Percentiles rank a stretch among this genome's conserved stretches.
Conservation (phyloP, 2,113 vertebrate species). For the Octodon degus region DNA sequence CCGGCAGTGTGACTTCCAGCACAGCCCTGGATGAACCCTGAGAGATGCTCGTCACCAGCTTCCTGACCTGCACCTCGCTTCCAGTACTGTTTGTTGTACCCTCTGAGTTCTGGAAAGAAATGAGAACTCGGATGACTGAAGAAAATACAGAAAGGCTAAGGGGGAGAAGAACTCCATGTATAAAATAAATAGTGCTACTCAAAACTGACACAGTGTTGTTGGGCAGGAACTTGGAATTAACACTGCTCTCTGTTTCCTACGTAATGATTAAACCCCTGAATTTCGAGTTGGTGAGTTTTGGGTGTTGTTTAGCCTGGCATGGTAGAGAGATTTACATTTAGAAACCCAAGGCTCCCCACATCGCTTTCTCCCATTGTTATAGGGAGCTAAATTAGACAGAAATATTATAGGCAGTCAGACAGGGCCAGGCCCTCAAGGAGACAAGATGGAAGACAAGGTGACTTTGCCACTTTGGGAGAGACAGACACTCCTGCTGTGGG, state of each 20-base stretch:
- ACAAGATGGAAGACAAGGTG: too few species aligned
- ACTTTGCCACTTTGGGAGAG: too few species aligned
- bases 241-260: background rate
- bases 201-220: accelerated
- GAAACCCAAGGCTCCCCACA: background rate
- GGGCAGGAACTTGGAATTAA: background rate
- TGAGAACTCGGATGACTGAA: background rate
- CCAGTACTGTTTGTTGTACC: accelerated
- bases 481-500: too few species aligned
- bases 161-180: background rate
- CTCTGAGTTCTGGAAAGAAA: background rate
- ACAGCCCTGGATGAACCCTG: background rate
- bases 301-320: accelerated
- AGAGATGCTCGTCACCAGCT: background rate
- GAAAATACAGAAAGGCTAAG: too few species aligned
- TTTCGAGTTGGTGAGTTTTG: background rate
- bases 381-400: too few species aligned
- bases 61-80: background rate
- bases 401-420: too few species aligned
- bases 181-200: background rate
- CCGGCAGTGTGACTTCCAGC: background rate
- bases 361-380: too few species aligned
- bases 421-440: too few species aligned
- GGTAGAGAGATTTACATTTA: accelerated
- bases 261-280: background rate